phyloP scores from a whole-genome alignment of 2,113 vertebrate species.

The Phodopus roborovskii region DNA sequence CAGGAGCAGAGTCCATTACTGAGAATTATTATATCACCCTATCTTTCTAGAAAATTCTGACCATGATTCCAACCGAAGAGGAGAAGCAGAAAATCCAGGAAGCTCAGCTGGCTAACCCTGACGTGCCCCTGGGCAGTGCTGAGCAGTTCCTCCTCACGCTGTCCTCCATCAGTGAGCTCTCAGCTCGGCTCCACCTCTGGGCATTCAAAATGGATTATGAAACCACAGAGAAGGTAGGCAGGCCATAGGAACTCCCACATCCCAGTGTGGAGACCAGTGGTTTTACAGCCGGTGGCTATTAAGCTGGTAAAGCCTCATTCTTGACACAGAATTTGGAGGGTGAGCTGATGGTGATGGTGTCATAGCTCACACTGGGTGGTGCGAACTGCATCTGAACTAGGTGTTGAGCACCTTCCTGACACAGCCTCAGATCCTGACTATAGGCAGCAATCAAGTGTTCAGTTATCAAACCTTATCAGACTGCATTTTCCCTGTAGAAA shows the following conservation, averaged over 20 bases:
- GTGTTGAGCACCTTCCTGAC: neutral
- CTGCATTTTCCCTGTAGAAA: neutral
- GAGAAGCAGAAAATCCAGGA: constrained; percentile 99
- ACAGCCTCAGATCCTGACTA: neutral
- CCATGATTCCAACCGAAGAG: constrained; percentile 98
- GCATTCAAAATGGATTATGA: constrained; percentile 99
- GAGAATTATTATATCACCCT: constrained; percentile 9
- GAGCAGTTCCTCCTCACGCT: constrained; percentile 98
- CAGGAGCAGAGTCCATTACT: neutral
- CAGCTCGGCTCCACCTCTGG: constrained; percentile 97
- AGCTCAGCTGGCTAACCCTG: constrained; percentile 95
- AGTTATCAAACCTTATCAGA: neutral
- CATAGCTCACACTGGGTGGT: neutral
- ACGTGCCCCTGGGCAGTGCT: constrained; percentile 94
- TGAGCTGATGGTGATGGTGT: neutral
- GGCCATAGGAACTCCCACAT: neutral
- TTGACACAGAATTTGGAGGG: neutral
- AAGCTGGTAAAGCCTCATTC: neutral
- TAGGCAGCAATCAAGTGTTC: neutral
- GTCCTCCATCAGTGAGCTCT: constrained; percentile 97
- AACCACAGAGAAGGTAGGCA: constrained; percentile 94
- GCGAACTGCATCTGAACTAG: neutral
- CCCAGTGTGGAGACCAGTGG: neutral
- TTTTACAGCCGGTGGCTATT: neutral
- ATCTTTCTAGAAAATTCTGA: constrained; percentile 94